phyloP scores from a whole-genome alignment of 2,113 vertebrate genomes.

The Alligator mississippiensis region DNA sequence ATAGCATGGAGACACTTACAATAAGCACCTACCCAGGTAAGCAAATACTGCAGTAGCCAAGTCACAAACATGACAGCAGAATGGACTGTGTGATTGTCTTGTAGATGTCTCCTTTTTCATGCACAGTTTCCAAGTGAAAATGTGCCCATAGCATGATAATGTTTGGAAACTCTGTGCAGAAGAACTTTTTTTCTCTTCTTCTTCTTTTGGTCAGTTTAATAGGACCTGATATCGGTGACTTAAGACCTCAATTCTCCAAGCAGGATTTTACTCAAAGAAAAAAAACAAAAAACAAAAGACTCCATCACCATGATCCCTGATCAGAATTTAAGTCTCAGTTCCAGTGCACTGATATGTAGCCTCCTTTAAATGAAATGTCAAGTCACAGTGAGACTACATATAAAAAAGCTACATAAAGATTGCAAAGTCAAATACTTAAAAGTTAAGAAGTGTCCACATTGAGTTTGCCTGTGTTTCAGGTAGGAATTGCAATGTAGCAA shows the following conservation, averaged over 20 bases:
- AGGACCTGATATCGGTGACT: neutral
- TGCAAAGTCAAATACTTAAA: accelerated
- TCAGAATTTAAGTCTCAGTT: neutral
- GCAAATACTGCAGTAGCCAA: neutral
- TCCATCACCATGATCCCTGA: neutral
- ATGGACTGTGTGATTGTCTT: neutral
- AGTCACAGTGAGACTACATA: neutral
- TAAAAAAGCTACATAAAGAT: neutral
- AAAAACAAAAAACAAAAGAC: too few relatives aligned
- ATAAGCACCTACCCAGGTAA: neutral
- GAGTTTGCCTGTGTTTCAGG: neutral
- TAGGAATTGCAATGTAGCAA: neutral
- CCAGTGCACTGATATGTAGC: neutral
- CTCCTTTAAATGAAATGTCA: neutral
- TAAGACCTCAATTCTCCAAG: neutral
- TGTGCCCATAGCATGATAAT: neutral
- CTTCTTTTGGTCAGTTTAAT: neutral
- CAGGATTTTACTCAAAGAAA: neutral
- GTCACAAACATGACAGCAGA: neutral
- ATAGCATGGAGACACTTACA: neutral
- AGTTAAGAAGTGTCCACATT: neutral
- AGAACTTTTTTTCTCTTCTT: too few relatives aligned
- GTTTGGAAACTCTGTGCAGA: neutral
- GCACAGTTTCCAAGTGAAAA: neutral
- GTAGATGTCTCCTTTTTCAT: neutral